phyloP scores from a whole-genome alignment of 2,888 invertebrate species.

The Argyra leucocephala region DNA sequence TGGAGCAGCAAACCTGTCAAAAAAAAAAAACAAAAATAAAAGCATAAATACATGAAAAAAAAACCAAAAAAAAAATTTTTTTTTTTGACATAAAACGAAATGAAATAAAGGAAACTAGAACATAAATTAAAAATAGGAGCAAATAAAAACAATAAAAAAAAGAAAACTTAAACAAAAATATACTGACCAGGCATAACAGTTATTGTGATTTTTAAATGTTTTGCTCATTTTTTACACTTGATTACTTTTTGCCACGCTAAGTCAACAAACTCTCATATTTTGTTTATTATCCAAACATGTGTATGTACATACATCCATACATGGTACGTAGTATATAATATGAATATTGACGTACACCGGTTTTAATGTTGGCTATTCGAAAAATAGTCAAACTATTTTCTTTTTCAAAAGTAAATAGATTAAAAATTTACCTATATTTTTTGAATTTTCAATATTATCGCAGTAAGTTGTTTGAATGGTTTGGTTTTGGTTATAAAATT shows the following conservation, averaged over 20 bases:
- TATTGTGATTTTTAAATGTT: background rate
- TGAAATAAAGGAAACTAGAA: background rate
- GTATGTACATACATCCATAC: too few relatives aligned
- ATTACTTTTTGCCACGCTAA: slow-evolving; percentile 1
- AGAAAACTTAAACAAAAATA: background rate
- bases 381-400: too few relatives aligned
- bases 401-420: too few relatives aligned
- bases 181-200: background rate
- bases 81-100: background rate
- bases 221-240: background rate
- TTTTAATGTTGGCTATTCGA: too few relatives aligned
- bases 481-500: too few relatives aligned
- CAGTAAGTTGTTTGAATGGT: too few relatives aligned
- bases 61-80: background rate
- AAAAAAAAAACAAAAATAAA: background rate
- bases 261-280: background rate
- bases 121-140: background rate
- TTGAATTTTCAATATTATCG: too few relatives aligned
- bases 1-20: background rate
- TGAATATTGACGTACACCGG: too few relatives aligned
- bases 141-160: background rate
- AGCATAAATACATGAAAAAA: too few relatives aligned
- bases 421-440: too few relatives aligned
- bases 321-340: too few relatives aligned
- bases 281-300: too few relatives aligned